A percentile compares a stretch with the other conserved stretches of the same genome.
Conservation (phyloP, 2,113 vertebrate genomes). For the Lontra canadensis region DNA sequence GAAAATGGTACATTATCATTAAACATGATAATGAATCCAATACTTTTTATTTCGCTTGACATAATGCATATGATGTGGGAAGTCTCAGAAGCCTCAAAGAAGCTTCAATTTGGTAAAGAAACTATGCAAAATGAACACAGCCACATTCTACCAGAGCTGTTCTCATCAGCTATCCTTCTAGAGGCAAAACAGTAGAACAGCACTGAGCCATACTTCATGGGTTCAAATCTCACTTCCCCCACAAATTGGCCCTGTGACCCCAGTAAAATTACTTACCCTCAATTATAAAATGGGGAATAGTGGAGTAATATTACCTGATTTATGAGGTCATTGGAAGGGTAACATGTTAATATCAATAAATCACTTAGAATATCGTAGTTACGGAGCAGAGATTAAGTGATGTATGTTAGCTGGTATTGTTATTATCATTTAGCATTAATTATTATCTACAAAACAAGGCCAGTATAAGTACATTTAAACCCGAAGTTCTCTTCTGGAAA, state of each 20-base stretch:
- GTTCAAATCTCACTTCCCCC: neutral
- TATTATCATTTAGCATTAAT: neutral
- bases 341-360: neutral
- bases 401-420: neutral
- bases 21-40: neutral
- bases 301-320: neutral
- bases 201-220: neutral
- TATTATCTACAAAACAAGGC: neutral
- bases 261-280: neutral
- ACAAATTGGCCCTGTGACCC: neutral
- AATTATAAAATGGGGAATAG: neutral
- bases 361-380: neutral
- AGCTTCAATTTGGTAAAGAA: neutral
- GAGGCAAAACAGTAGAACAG: neutral
- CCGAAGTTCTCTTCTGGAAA: neutral
- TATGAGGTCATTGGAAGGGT: neutral
- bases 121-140: neutral
- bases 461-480: neutral
- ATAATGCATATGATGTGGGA: neutral
- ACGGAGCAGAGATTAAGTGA: neutral
- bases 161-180: neutral
- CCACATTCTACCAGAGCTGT: neutral
- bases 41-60: neutral
- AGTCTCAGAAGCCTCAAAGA: neutral
- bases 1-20: neutral